phyloP scores from a whole-genome alignment of 2,797 vertebrate genomes.

The Hemibagrus guttatus region DNA sequence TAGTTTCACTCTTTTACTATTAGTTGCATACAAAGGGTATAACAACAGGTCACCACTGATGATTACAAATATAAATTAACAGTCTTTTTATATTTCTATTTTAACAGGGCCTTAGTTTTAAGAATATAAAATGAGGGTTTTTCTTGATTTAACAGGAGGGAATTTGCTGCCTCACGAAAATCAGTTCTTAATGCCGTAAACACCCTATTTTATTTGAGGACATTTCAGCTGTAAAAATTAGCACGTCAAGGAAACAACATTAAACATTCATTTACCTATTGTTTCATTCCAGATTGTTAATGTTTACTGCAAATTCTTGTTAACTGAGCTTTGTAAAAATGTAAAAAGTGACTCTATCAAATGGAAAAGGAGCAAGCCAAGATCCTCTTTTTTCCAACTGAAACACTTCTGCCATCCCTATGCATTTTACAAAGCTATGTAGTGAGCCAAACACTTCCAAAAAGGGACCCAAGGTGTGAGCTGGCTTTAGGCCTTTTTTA shows the following conservation, averaged over 20 bases:
- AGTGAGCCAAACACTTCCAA: neutral
- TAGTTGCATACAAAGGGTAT: neutral
- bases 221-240: slow-evolving; percentile 24
- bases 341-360: neutral
- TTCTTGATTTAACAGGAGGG: neutral
- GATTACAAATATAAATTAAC: neutral
- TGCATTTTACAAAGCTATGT: neutral
- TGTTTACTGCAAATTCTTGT: neutral
- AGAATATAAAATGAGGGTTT: neutral
- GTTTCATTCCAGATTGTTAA: neutral
- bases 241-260: slow-evolving; percentile 1
- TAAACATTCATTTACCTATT: neutral
- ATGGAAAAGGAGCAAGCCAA: neutral
- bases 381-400: neutral
- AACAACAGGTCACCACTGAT: neutral
- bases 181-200: neutral
- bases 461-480: neutral
- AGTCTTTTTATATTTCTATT: neutral
- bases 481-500: neutral
- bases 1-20: neutral
- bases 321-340: slow-evolving; percentile 2
- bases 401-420: neutral
- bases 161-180: neutral
- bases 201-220: slow-evolving; percentile 19
- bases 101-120: neutral